Evolutionary conservation across 2,888 invertebrate species (phyloP), one percentile per base, ranked within the genome.

Genomic region (Lysandra bellargus): DNA sequence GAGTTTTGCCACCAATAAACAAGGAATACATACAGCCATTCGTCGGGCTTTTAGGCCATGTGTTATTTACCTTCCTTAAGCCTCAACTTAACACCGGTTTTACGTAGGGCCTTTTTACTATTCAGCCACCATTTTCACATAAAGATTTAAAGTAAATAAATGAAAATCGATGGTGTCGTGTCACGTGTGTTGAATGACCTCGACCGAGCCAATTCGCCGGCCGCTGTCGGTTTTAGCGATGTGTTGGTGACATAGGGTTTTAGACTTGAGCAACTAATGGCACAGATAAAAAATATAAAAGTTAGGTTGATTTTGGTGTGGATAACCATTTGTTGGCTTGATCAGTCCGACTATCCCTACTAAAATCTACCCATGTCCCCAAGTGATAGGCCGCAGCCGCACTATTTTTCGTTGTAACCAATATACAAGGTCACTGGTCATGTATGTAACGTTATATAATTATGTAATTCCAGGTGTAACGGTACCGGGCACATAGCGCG

Each of bases 401-500:
- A 23, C 23, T 23, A 23, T 23, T 23, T 23, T 23, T 23, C 23
- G 23, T 23, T 23, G 23, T 23, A 23, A 23, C 23, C 23, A 23
- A 23, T 23, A 23, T 23, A 23, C 23, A 23, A 23, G 23, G 23
- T 23, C 23, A 23, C 23, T 23, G 23, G 23, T 23, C 23, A 23
- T 23, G 23, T 23, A 23, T 23, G 23, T 23, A 23, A 23, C 23
- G 23, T 23, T 23, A 23, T 23, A 23, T 23, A 23, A 23, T 23
- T 23, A 23, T 23, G 57, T 80, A 57, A 83, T 95, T 96, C 93
- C 92, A 96, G 97, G 90, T 98, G 98, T 96, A 98, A 98, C 94
- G 97, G 98, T 86, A 97, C 97, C 88, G 98, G 98, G 82, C 98
- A 98, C 95, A 98, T 98, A 95, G 98, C 98, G 86, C 98, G 98